phyloP scores from a whole-genome alignment of 2,797 vertebrate species.

The Cryptoprocta ferox region DNA sequence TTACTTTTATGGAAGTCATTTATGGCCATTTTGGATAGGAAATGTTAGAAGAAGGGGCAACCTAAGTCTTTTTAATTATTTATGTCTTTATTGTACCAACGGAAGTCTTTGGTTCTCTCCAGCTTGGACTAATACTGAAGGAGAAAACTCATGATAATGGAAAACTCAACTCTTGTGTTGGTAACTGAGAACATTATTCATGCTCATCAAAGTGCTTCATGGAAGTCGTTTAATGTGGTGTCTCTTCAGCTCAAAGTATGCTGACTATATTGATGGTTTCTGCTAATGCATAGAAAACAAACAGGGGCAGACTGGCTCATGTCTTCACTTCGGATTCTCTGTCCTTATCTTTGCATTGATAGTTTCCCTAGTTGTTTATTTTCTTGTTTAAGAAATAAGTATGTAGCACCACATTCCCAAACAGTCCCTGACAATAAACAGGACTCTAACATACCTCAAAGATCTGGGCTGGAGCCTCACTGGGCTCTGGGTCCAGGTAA shows the following conservation, averaged over 20 bases:
- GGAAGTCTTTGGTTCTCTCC: constrained; percentile 48
- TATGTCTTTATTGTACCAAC: constrained; percentile 68
- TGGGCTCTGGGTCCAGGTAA: background rate
- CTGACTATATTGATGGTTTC: constrained; percentile 41
- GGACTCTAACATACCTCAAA: background rate
- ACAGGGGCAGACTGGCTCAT: background rate
- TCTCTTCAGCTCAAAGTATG: constrained; percentile 55
- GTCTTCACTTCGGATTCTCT: background rate
- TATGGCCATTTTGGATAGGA: constrained; percentile 69
- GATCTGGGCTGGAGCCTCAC: background rate
- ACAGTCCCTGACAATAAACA: background rate
- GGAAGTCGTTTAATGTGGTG: constrained; percentile 55
- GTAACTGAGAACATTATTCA: constrained; percentile 73
- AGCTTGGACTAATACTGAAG: constrained; percentile 26
- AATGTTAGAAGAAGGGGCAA: constrained; percentile 71
- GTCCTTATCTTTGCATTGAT: background rate
- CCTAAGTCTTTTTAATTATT: constrained; percentile 78
- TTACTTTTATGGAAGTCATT: constrained; percentile 65
- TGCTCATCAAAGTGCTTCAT: constrained; percentile 58
- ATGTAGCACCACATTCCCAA: background rate
- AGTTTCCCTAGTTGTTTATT: background rate
- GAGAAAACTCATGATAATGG: constrained; percentile 53
- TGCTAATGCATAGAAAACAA: constrained; percentile 44
- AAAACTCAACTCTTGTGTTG: constrained; percentile 50
- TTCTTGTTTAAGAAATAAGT: constrained; percentile 13